Percentiles rank a stretch among this genome's conserved stretches.
These are phyloP conservation scores for Tragelaphus scriptus DNA, from an alignment of 2,113 vertebrate species.

Conservation along the genomic window DNA sequence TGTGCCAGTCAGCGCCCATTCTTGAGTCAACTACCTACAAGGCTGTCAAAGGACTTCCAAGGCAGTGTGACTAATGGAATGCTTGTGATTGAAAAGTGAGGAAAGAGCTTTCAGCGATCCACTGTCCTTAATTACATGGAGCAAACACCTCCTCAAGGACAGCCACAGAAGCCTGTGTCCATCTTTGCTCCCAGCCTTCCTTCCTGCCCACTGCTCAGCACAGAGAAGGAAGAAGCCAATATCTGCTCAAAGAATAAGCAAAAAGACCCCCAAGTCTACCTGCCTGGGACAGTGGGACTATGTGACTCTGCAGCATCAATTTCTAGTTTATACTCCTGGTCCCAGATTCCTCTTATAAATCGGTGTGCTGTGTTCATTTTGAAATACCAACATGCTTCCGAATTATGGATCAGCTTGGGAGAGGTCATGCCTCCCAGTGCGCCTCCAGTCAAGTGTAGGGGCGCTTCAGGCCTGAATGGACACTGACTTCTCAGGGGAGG, in stretches of 20 bases:
- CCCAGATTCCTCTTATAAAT: slow-evolving; percentile 63
- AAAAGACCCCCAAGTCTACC: background rate
- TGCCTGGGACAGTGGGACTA: background rate
- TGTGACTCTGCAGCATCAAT: slow-evolving; percentile 39
- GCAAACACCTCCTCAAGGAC: background rate
- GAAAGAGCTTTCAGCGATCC: background rate
- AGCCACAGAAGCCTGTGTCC: background rate
- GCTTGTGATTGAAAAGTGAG: background rate
- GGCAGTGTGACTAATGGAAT: background rate
- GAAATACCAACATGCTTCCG: slow-evolving; percentile 50
- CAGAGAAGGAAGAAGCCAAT: background rate
- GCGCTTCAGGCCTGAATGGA: background rate
- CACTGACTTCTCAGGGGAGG: background rate
- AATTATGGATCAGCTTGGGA: slow-evolving; percentile 66
- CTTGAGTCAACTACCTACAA: background rate
- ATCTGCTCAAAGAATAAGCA: background rate
- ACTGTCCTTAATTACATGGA: background rate
- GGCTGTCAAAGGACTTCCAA: background rate
- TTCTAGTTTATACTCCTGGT: slow-evolving; percentile 65
- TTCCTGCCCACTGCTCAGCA: background rate
- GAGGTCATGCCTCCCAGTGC: slow-evolving; percentile 6
- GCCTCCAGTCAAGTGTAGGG: background rate
- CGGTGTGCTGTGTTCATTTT: slow-evolving; percentile 64
- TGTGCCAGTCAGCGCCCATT: background rate
- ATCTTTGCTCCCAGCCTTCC: background rate